Conservation (phyloP, 2,797 vertebrate species). For the Zenarchopterus dispar region DNA sequence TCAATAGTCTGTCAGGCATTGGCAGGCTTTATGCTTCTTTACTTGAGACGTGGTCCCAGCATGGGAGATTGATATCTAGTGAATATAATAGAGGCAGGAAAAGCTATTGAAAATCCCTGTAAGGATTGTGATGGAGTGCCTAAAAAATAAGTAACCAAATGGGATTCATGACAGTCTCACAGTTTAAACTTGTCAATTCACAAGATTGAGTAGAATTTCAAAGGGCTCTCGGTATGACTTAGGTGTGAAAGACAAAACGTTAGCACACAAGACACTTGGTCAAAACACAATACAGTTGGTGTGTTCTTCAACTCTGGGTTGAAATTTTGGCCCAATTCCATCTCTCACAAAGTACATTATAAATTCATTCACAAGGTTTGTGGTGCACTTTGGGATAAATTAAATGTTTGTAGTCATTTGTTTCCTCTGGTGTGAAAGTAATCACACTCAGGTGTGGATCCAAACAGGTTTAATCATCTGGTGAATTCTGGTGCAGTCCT, state of each 20-base stretch:
- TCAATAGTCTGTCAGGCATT: slow-evolving; percentile 62
- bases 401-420: too few relatives aligned
- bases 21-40: slow-evolving; percentile 58
- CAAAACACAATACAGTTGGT: too few relatives aligned
- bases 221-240: slow-evolving; percentile 19
- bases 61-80: slow-evolving; percentile 62
- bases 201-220: slow-evolving; percentile 39
- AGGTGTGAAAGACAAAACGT: slow-evolving; percentile 20
- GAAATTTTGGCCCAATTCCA: too few relatives aligned
- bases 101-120: slow-evolving; percentile 59
- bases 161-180: slow-evolving; percentile 62
- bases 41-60: slow-evolving; percentile 47
- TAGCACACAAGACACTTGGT: slow-evolving; percentile 16
- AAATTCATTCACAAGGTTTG: too few relatives aligned
- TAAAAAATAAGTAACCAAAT: slow-evolving; percentile 68
- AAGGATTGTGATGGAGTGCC: slow-evolving; percentile 63
- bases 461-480: too few relatives aligned
- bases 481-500: too few relatives aligned
- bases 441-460: too few relatives aligned
- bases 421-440: too few relatives aligned
- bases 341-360: too few relatives aligned
- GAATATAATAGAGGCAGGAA: slow-evolving; percentile 60
- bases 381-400: too few relatives aligned
- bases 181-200: slow-evolving; percentile 42
- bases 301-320: too few relatives aligned